These are phyloP conservation scores for Drosophila novamexicana DNA, from an alignment of 1,140 invertebrate species.

Conservation along the genomic window DNA sequence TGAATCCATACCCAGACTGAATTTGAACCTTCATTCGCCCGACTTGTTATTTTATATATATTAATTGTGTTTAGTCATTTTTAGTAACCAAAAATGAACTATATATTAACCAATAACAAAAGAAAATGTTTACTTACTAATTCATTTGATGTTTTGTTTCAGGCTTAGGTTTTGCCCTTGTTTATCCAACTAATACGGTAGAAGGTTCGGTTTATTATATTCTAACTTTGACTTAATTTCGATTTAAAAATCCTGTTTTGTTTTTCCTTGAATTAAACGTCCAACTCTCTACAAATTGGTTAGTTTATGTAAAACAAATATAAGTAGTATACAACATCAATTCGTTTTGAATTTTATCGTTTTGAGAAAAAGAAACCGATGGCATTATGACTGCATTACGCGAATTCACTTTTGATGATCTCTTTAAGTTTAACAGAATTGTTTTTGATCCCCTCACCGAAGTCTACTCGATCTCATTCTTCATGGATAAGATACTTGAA, in stretches of 20 bases:
- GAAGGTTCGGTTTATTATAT: too few relatives aligned
- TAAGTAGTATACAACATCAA: neutral
- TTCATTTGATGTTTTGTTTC: too few relatives aligned
- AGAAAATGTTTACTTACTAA: too few relatives aligned
- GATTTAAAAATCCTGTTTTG: neutral
- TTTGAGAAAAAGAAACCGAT: neutral
- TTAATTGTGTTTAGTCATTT: too few relatives aligned
- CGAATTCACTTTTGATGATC: slow-evolving; percentile 33
- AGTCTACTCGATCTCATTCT: slow-evolving; percentile 32
- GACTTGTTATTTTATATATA: too few relatives aligned
- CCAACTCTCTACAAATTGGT: neutral
- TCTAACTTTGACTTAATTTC: too few relatives aligned
- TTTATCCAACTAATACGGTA: too few relatives aligned
- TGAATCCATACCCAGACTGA: too few relatives aligned
- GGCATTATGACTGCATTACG: slow-evolving; percentile 37
- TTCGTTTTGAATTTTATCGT: neutral
- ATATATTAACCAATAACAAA: too few relatives aligned
- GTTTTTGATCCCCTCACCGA: slow-evolving; percentile 42
- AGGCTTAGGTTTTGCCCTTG: too few relatives aligned
- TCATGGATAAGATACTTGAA: slow-evolving; percentile 29
- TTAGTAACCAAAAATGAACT: too few relatives aligned
- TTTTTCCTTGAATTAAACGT: neutral
- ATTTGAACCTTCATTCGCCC: too few relatives aligned
- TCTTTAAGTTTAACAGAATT: slow-evolving; percentile 52
- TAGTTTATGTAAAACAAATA: neutral